Evolutionary conservation across 2,888 invertebrate genomes (phyloP), one percentile per base, ranked within the genome.

Genomic region (Lacanobia oleracea): DNA sequence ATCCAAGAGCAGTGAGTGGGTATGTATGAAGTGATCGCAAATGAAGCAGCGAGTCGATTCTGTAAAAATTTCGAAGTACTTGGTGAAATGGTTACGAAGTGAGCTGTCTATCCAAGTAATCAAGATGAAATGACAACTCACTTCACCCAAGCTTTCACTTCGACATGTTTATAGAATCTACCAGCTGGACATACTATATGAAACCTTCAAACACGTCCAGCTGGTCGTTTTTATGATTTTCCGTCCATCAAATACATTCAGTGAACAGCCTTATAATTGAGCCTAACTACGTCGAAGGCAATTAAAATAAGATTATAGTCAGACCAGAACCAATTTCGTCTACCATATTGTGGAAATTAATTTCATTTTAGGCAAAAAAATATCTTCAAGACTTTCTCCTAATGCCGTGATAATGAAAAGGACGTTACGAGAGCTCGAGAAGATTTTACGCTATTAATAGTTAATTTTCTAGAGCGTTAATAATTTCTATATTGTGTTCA

Each of bases 251-350:
- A 40, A 4, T 16, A 12, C 23, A 10, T 43, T 60, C 21, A 60
- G 21, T 43, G 16, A 9, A 45, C 43, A 43, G n/a, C 9, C 27
- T 37, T 65, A 5, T 65, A 12, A 16, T 67, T 50, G n/a, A 53
- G 7, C 61, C 60, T 63, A 18, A 66, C 40, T 60, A 57, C 43
- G 43, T 64, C 60, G 73, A 43, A 5, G 12, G 60, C 75, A 84
- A 82, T 82, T 82, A 82, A 82, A 84, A 75, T 82, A 45, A 84
- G 85, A 82, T 82, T 84, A 82, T 70, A 62, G 56, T 63, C 67
- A 67, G 57, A 75, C 66, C 33, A 72, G 70, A 77, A 72, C 69
- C 79, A 82, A 82, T 84, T 75, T 75, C 27, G 62, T n/a, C 51
- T 18, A 67, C 62, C 43, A 50, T 37, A 51, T 74, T 77, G 60